These are phyloP conservation scores for Coenobita brevimanus DNA, from an alignment of 1,140 invertebrate genomes.

Conservation along the genomic window DNA sequence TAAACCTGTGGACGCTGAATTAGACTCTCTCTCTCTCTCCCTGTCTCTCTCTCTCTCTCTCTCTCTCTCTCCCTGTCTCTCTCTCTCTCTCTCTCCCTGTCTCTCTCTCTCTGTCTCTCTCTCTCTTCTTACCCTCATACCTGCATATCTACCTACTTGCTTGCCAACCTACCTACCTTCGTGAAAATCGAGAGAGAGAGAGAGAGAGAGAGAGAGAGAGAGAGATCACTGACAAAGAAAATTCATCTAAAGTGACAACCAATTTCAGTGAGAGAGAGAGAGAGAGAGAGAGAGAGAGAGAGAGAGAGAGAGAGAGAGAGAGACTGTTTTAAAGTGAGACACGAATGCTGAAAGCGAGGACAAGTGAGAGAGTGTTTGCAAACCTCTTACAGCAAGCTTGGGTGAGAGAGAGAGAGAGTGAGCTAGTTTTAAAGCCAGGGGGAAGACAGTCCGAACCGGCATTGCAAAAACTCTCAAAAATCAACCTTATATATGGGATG, in stretches of 20 bases:
- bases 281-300: constrained; percentile 21
- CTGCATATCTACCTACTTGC: too few relatives aligned
- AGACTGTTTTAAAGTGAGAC: too few relatives aligned
- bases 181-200: too few relatives aligned
- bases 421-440: neutral
- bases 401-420: neutral
- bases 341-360: too few relatives aligned
- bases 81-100: neutral
- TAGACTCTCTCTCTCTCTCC: neutral
- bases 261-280: neutral
- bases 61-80: neutral
- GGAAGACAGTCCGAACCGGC: neutral
- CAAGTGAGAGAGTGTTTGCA: too few relatives aligned
- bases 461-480: too few relatives aligned
- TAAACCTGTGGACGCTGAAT: too few relatives aligned
- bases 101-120: neutral
- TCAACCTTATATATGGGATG: too few relatives aligned
- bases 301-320: neutral
- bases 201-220: too few relatives aligned
- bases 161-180: too few relatives aligned
- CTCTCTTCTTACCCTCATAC: neutral
- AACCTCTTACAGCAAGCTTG: too few relatives aligned
- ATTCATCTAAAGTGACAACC: neutral
- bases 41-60: neutral
- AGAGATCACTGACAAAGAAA: neutral